These are phyloP conservation scores for Takifugu ocellatus DNA, from an alignment of 2,797 vertebrate species.

Conservation along the genomic window DNA sequence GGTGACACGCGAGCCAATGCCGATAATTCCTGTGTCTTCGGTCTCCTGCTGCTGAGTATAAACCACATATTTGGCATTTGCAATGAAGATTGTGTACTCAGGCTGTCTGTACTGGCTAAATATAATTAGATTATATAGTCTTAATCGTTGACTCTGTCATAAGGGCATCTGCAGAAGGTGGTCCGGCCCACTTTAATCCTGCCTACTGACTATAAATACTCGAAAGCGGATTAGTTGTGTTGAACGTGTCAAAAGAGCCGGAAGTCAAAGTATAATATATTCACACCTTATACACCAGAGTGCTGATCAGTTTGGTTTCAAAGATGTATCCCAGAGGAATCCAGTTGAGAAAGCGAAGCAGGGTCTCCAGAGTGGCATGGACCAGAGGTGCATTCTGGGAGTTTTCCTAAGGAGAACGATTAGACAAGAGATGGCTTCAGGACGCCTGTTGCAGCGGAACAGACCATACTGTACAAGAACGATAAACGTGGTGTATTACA, in stretches of 20 bases:
- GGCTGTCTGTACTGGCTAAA: too few relatives aligned
- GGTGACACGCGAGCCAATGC: too few relatives aligned
- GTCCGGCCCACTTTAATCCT: not conserved
- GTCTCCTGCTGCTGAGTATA: too few relatives aligned
- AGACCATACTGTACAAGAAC: not conserved
- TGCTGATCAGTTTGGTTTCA: slow-evolving; percentile 97
- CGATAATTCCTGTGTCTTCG: too few relatives aligned
- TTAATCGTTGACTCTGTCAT: too few relatives aligned
- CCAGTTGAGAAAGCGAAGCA: slow-evolving; percentile 96
- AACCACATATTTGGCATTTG: too few relatives aligned
- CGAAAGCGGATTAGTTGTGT: not conserved
- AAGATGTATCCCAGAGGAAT: slow-evolving; percentile 98
- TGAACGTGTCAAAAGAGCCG: not conserved
- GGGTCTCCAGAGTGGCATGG: slow-evolving; percentile 92
- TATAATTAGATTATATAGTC: not conserved
- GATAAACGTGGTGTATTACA: slow-evolving; percentile 26
- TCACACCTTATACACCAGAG: slow-evolving; percentile 93
- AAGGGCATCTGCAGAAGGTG: not conserved
- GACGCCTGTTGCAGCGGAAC: not conserved
- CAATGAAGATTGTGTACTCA: too few relatives aligned
- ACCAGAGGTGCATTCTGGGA: slow-evolving; percentile 96
- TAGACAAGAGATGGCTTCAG: slow-evolving; percentile 18
- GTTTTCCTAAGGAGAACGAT: slow-evolving; percentile 80
- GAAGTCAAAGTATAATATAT: not conserved
- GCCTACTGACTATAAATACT: too few relatives aligned